These are phyloP conservation scores for Scolopax rusticola DNA, from an alignment of 2,797 vertebrate genomes.

Conservation along the genomic window DNA sequence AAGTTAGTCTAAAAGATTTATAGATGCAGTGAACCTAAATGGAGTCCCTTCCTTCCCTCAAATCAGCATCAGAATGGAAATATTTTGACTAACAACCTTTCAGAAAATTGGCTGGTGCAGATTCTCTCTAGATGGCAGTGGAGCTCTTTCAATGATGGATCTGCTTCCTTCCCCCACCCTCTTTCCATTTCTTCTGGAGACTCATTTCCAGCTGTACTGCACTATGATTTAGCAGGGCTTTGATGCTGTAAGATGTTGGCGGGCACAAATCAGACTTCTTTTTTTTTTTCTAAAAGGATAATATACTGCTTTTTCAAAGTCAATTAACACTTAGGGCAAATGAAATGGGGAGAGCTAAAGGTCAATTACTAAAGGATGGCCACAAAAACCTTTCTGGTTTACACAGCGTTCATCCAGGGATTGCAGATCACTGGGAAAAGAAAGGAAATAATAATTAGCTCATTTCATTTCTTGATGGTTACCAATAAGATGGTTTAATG, in stretches of 20 bases:
- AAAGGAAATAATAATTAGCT: slow-evolving; percentile 81
- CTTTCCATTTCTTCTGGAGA: slow-evolving; percentile 50
- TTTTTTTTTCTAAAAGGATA: slow-evolving; percentile 76
- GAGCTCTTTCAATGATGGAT: slow-evolving; percentile 54
- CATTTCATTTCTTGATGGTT: slow-evolving; percentile 76
- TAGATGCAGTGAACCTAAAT: neutral
- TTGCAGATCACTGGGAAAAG: slow-evolving; percentile 70
- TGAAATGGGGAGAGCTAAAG: slow-evolving; percentile 81
- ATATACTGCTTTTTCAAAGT: slow-evolving; percentile 85
- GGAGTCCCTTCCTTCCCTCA: neutral
- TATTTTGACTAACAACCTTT: neutral
- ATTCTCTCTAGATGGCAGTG: slow-evolving; percentile 80
- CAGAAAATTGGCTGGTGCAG: neutral
- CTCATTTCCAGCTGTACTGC: slow-evolving; percentile 70
- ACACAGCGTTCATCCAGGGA: slow-evolving; percentile 72
- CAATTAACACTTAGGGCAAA: slow-evolving; percentile 85
- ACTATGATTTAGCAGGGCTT: slow-evolving; percentile 77
- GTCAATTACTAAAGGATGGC: slow-evolving; percentile 80
- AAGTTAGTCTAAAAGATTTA: neutral
- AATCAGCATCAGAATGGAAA: neutral
- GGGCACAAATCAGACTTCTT: slow-evolving; percentile 73
- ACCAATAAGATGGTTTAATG: slow-evolving; percentile 71
- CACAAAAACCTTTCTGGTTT: slow-evolving; percentile 76
- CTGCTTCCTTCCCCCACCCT: slow-evolving; percentile 25
- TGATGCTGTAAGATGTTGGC: slow-evolving; percentile 80